Conservation (phyloP, 2,797 vertebrate species). For the Pangasius djambal region DNA sequence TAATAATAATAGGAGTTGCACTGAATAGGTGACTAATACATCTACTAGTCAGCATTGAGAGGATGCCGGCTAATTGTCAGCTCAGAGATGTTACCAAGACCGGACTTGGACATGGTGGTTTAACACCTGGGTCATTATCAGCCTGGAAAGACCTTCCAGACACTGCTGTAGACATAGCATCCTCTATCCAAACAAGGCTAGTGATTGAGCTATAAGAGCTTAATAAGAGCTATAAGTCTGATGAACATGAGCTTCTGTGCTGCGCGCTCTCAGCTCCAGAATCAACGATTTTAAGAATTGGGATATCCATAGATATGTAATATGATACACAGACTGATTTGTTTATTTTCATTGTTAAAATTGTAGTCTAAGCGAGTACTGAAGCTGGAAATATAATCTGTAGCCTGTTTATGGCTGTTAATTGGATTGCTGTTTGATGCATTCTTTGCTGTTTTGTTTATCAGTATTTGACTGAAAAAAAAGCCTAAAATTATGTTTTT, state of each 20-base stretch:
- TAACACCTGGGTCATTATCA: neutral
- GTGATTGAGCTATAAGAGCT: neutral
- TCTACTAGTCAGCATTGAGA: neutral
- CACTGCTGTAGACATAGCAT: neutral
- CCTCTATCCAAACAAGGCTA: neutral
- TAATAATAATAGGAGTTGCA: neutral
- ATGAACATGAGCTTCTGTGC: neutral
- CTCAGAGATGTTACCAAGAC: neutral
- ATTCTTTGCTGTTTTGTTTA: neutral
- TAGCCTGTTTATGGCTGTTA: neutral
- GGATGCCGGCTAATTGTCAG: neutral
- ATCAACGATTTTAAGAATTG: neutral
- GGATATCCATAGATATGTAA: neutral
- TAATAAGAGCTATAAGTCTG: neutral
- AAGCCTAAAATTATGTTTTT: neutral
- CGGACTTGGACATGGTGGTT: neutral
- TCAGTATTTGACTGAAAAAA: neutral
- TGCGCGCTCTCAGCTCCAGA: neutral
- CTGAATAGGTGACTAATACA: neutral
- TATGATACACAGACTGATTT: no score
- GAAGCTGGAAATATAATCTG: neutral
- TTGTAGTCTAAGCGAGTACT: neutral
- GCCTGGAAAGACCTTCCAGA: neutral
- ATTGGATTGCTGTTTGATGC: neutral
- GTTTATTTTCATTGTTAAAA: neutral